Evolutionary conservation across 92 coral and sea anemone genomes (phyloP), one percentile per base, ranked within the genome.

Genomic region (Pocillopora meandrina): DNA sequence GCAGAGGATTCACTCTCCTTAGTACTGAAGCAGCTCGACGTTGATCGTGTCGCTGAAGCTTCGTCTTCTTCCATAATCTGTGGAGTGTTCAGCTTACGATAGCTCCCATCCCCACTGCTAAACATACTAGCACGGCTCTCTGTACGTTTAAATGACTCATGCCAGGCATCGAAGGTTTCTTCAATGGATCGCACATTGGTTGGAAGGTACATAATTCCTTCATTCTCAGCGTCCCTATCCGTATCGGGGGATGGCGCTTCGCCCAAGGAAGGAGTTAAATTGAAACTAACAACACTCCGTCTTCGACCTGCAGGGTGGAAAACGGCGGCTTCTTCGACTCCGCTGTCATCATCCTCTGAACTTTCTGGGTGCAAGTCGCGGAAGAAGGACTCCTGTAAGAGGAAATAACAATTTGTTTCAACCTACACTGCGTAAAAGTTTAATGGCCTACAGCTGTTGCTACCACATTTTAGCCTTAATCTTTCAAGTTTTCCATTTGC

Each of bases 141-240:
- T 0, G 92, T 69, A 34, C 75, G 92, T 76, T 65, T 87, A 80
- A 82, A 91, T 10, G 95, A 93, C 34, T 91, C 92, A 3, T 88
- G 92, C 98, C 98, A 94, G 1, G 93, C 98, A 67, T 84, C 86
- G 73, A 94, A 87, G 20, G 90, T 94, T 59, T 94, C 95, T 72
- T 92, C 98, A n/a, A 94, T 82, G 10, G 98, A 87, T 18, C 93
- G 88, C 35, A 90, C 85, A 70, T 90, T 89, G 20, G 89, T 81
- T 16, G 98, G 92, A 12, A 90, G 91, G 52, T 91, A 87, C 2
- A 80, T 70, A 23, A 74, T 86, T 1, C 76, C 92, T 14, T 87
- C 94, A 14, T 56, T 83, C 10, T 69, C 74, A 42, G 73, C 85
- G 23, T 63, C 86, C 31, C 61, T 80, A 9, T 85, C 88, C 2